Conservation (phyloP, 92 coral and sea anemone species). For the Siderastrea siderea region DNA sequence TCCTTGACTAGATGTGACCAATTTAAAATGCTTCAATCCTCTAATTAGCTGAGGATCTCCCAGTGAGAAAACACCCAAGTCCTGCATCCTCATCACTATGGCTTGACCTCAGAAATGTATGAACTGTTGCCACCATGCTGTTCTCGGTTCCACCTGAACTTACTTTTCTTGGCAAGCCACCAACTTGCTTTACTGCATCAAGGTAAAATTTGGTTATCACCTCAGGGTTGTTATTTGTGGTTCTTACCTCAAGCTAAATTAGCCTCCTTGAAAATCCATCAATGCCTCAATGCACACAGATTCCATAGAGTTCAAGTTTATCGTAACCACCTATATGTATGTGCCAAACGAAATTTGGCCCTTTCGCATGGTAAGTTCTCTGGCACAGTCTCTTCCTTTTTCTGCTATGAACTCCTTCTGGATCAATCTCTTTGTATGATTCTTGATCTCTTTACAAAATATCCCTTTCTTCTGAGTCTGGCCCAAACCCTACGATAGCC, state of each 20-base stretch:
- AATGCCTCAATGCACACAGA: conserved; percentile 42
- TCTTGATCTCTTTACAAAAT: too few species aligned
- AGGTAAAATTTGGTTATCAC: conserved; percentile 54
- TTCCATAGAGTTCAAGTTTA: not conserved
- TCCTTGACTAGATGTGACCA: too few species aligned
- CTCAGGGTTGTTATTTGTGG: conserved; percentile 65
- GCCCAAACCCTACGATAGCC: too few species aligned
- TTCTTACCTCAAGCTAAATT: conserved; percentile 61
- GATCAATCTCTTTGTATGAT: too few species aligned
- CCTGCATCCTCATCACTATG: conserved; percentile 54
- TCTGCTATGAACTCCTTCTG: too few species aligned
- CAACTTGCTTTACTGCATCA: not conserved
- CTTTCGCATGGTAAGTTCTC: too few species aligned
- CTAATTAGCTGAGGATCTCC: conserved; percentile 45
- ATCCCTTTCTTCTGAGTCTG: too few species aligned
- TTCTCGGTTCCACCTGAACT: conserved; percentile 66
- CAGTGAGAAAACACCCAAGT: conserved; percentile 22
- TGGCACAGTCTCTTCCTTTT: too few species aligned
- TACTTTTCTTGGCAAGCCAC: conserved; percentile 39
- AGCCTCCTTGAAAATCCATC: conserved; percentile 67
- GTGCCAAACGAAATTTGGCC: too few species aligned
- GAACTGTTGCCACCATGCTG: conserved; percentile 48
- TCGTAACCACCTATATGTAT: too few species aligned
- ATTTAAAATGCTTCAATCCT: conserved; percentile 41
- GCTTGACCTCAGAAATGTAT: conserved; percentile 50